Conservation (phyloP, 2,113 vertebrate genomes). For the Ascaphus truei region DNA sequence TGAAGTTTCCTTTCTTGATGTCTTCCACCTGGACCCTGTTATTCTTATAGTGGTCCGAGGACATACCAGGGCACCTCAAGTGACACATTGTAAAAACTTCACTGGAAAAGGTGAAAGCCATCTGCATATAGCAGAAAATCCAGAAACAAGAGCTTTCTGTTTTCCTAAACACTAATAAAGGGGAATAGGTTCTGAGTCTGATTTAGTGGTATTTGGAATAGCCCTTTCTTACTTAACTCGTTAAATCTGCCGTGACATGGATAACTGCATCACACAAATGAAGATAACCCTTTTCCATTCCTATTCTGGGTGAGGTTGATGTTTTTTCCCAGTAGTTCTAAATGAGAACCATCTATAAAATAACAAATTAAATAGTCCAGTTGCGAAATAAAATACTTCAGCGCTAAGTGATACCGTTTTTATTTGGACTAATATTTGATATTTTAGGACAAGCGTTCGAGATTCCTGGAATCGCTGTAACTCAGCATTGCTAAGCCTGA, state of each 20-base stretch:
- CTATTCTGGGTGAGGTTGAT: constrained; percentile 22
- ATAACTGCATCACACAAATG: not conserved
- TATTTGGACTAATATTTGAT: no score
- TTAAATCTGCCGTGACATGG: constrained; percentile 3
- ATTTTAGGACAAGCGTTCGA: no score
- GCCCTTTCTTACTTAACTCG: not conserved
- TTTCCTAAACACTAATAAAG: not conserved
- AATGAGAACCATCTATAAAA: not conserved
- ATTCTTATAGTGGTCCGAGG: constrained; percentile 47
- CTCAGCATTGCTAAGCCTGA: no score
- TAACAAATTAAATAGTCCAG: not conserved
- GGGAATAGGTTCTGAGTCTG: constrained; percentile 20
- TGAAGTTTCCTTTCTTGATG: constrained; percentile 49
- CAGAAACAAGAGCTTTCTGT: constrained; percentile 19
- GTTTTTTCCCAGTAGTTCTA: not conserved
- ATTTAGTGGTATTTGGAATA: constrained; percentile 23
- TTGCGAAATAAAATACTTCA: no score
- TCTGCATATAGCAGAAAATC: not conserved
- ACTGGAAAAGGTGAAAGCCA: constrained; percentile 42
- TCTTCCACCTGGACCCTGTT: constrained; percentile 58
- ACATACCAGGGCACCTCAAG: constrained; percentile 42
- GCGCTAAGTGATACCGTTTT: no score
- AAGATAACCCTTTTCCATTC: constrained; percentile 2
- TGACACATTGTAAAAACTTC: constrained; percentile 50
- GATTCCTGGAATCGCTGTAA: no score